These are phyloP conservation scores for Andrena minutula DNA, from an alignment of 2,888 invertebrate species.

Conservation along the genomic window DNA sequence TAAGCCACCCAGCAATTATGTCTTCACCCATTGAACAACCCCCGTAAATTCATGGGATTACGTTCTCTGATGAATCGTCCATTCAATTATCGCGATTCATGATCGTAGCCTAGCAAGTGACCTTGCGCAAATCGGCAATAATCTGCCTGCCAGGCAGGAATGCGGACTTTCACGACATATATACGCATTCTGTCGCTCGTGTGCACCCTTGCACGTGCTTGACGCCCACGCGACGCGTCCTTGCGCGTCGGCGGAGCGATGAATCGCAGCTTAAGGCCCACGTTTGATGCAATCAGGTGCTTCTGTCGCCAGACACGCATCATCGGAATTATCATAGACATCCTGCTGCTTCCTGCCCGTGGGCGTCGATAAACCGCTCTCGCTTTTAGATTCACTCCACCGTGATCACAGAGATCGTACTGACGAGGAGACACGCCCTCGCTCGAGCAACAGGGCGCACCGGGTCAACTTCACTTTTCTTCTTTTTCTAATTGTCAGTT, in stretches of 20 bases:
- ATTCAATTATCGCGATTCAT: constrained; percentile 21
- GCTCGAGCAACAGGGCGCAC: not conserved
- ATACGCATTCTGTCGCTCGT: constrained; percentile 15
- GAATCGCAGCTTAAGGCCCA: constrained; percentile 16
- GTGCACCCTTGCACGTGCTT: constrained; percentile 29
- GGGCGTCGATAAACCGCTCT: constrained; percentile 51
- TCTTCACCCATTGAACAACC: not conserved
- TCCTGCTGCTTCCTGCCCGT: constrained; percentile 22
- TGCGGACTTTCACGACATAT: constrained; percentile 59
- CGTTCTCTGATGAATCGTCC: not conserved
- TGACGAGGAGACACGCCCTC: not conserved
- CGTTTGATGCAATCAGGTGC: constrained; percentile 29
- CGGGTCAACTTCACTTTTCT: not conserved
- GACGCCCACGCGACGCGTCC: constrained; percentile 40
- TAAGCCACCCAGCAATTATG: not conserved
- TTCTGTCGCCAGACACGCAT: constrained; percentile 41
- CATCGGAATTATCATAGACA: constrained; percentile 61
- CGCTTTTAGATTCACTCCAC: constrained; percentile 45
- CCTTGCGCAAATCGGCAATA: constrained; percentile 51
- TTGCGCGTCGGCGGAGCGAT: constrained; percentile 2
- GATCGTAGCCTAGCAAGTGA: constrained; percentile 28
- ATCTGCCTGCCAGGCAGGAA: constrained; percentile 46
- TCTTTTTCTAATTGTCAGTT: not conserved
- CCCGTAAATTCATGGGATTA: not conserved
- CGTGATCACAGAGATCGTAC: constrained; percentile 1